Conservation (phyloP, 2,113 vertebrate genomes). For the Ranitomeya variabilis region DNA sequence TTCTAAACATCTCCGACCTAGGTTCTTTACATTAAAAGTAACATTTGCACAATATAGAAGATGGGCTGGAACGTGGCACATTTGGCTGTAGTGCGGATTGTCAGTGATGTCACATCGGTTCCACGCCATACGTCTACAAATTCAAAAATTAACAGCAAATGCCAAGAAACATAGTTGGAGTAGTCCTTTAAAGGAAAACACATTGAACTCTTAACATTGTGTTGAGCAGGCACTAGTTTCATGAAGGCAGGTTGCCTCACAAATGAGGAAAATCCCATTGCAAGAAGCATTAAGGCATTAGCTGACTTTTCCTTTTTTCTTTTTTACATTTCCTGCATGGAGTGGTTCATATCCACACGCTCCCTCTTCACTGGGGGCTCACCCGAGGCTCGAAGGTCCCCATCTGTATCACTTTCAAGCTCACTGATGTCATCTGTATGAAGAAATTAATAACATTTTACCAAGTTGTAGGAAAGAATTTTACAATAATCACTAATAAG, state of each 20-base stretch:
- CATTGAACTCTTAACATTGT: neutral
- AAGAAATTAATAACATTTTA: neutral
- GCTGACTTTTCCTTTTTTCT: constrained; percentile 41
- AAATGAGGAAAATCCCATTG: constrained; percentile 13
- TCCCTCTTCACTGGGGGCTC: constrained; percentile 92
- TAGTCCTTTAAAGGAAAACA: neutral
- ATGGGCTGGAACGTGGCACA: constrained; percentile 9
- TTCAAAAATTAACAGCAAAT: neutral
- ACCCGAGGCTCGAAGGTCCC: constrained; percentile 64
- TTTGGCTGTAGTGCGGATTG: constrained; percentile 21
- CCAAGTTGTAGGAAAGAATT: neutral
- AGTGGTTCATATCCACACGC: constrained; percentile 82
- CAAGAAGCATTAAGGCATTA: constrained; percentile 29
- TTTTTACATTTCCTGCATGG: constrained; percentile 87
- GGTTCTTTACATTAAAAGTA: neutral
- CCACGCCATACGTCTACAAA: neutral
- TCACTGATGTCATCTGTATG: constrained; percentile 84
- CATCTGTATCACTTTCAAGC: constrained; percentile 74
- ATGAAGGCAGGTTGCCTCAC: constrained; percentile 27
- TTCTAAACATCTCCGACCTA: neutral
- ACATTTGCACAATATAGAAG: neutral
- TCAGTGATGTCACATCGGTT: neutral
- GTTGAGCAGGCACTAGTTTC: constrained; percentile 43
- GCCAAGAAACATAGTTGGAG: neutral
- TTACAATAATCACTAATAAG: neutral